A percentile compares a stretch with the other conserved stretches of the same genome.
These are phyloP conservation scores for Onchidella celtica DNA, from an alignment of 2,888 invertebrate genomes.

Conservation along the genomic window DNA sequence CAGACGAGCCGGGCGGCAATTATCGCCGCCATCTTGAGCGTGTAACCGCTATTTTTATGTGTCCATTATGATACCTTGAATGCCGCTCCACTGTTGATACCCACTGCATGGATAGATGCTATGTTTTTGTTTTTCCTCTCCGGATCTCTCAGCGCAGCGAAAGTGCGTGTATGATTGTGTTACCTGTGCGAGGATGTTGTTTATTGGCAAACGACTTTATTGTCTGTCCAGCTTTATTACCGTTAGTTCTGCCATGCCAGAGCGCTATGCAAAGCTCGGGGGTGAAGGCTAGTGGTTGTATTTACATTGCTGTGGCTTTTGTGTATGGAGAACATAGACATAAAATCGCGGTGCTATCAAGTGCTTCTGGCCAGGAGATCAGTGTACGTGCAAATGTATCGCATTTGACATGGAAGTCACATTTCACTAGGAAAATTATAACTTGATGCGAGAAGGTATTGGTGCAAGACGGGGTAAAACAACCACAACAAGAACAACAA, in stretches of 20 bases:
- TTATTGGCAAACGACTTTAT: constrained; percentile 17
- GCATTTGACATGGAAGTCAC: too few species aligned
- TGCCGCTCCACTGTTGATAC: neutral
- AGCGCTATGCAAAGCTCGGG: neutral
- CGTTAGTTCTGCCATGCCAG: constrained; percentile 10
- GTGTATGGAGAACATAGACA: too few species aligned
- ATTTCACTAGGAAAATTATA: too few species aligned
- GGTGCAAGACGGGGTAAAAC: too few species aligned
- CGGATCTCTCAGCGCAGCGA: neutral
- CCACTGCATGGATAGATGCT: neutral
- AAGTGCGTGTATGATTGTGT: neutral
- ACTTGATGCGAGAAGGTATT: too few species aligned
- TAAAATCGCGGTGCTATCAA: too few species aligned
- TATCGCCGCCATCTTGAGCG: constrained; percentile 19
- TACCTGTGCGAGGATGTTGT: neutral
- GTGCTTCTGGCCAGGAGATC: too few species aligned
- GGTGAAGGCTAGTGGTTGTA: neutral
- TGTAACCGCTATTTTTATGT: constrained; percentile 5
- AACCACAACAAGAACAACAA: too few species aligned
- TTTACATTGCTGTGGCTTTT: too few species aligned
- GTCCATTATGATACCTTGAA: neutral
- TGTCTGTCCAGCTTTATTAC: constrained; percentile 7
- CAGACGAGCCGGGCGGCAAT: constrained; percentile 5
- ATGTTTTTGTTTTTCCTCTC: neutral
- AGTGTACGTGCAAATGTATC: too few species aligned